Evolutionary conservation across 2,797 vertebrate species (phyloP).

Genomic region (Synanceia verrucosa): DNA sequence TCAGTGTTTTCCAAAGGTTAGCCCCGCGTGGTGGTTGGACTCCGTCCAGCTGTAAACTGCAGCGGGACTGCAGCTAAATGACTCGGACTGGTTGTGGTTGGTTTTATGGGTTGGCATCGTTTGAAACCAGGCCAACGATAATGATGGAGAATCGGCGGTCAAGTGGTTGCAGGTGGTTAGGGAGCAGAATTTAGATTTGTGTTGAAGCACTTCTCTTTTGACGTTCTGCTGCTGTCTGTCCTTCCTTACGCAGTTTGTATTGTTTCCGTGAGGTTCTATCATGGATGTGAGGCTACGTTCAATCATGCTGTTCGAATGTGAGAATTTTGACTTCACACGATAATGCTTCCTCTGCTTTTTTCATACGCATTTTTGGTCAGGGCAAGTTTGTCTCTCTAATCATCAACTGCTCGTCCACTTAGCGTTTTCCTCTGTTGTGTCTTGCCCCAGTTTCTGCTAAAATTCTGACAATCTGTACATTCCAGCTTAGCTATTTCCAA

Average conservation of each 20-base stretch:
- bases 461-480: not conserved
- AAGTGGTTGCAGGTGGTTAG: conserved; percentile 76
- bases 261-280: conserved; percentile 3
- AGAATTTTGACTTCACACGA: not conserved
- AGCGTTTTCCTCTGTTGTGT: not conserved
- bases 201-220: conserved; percentile 32
- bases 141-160: conserved; percentile 67
- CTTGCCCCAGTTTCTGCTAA: not conserved
- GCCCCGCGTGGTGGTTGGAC: conserved; percentile 67
- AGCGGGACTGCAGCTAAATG: conserved; percentile 57
- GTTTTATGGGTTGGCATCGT: conserved; percentile 69
- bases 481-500: conserved; percentile 10
- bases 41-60: conserved; percentile 65
- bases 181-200: conserved; percentile 64
- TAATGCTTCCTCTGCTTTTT: not conserved
- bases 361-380: conserved; percentile 9
- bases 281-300: not conserved
- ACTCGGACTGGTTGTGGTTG: conserved; percentile 61
- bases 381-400: conserved; percentile 11
- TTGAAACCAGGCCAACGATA: conserved; percentile 68
- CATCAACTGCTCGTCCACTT: not conserved
- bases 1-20: conserved; percentile 80
- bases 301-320: not conserved
- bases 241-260: conserved; percentile 4
- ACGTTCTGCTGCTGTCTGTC: conserved; percentile 32